Conservation (phyloP, 2,888 invertebrate species). For the Branchellion lobata region DNA sequence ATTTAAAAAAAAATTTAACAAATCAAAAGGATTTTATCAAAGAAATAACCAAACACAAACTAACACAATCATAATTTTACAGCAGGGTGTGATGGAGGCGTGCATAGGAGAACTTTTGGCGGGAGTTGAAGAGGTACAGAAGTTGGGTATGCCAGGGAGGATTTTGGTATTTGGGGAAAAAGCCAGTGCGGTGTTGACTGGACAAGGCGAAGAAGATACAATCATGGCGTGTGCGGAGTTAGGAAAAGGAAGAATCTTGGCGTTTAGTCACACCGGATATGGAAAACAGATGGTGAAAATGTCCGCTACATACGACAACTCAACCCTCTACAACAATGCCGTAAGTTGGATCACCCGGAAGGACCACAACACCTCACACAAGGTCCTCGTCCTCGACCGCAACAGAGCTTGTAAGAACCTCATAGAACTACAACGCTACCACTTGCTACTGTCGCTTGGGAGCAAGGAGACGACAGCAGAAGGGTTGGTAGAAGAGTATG, state of each 20-base stretch:
- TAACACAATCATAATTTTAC: too few relatives aligned
- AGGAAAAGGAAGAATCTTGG: conserved; percentile 47
- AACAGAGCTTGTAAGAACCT: not conserved
- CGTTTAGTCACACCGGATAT: conserved; percentile 45
- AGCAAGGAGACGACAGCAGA: not conserved
- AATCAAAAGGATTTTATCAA: too few relatives aligned
- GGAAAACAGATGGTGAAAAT: not conserved
- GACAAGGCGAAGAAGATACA: conserved; percentile 34
- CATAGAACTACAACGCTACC: not conserved
- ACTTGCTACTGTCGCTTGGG: conserved; percentile 16
- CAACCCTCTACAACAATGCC: conserved; percentile 31
- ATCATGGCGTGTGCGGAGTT: conserved; percentile 41
- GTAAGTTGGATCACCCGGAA: conserved; percentile 46
- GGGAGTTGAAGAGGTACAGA: conserved; percentile 16
- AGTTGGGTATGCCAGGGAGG: conserved; percentile 32
- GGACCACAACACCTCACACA: not conserved
- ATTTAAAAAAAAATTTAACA: too few relatives aligned
- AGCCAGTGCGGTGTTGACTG: conserved; percentile 40
- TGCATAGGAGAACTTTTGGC: conserved; percentile 19
- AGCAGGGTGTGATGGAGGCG: conserved; percentile 7
- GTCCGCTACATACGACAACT: not conserved
- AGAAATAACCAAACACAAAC: too few relatives aligned
- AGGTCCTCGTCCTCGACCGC: not conserved
- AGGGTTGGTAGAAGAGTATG: conserved; percentile 21
- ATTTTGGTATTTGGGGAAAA: conserved; percentile 39